These are phyloP conservation scores for Raja brachyura DNA, from an alignment of 2,113 vertebrate genomes.

Conservation along the genomic window DNA sequence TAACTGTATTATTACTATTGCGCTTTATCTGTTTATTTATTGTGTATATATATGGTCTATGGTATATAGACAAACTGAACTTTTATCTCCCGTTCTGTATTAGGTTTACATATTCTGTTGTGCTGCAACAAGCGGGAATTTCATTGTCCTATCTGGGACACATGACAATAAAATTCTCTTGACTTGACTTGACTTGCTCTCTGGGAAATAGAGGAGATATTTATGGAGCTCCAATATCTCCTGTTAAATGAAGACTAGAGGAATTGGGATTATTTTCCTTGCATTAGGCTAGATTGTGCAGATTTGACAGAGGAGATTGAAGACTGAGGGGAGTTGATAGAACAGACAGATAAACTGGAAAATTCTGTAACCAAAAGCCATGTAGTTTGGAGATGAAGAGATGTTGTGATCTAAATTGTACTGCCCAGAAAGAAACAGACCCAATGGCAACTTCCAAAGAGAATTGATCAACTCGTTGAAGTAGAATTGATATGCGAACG, in stretches of 20 bases:
- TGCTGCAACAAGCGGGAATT: no score
- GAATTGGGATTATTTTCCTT: not conserved
- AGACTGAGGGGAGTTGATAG: not conserved
- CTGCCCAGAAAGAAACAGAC: not conserved
- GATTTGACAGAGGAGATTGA: not conserved
- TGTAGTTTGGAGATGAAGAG: not conserved
- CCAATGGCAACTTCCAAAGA: not conserved
- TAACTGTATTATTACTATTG: no score
- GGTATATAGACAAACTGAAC: no score
- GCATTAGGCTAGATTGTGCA: not conserved
- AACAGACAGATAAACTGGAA: not conserved
- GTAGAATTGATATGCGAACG: no score
- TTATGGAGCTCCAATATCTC: not conserved
- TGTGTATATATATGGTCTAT: no score
- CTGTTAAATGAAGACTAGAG: not conserved
- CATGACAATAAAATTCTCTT: no score
- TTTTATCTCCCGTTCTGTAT: no score
- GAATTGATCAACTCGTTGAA: not conserved
- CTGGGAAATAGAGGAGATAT: not conserved
- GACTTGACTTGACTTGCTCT: not conserved
- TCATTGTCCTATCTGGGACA: no score
- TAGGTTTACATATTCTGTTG: no score
- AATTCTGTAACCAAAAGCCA: not conserved
- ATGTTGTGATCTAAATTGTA: not conserved
- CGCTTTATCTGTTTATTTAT: no score